A percentile compares a stretch with the other conserved stretches of the same genome.
These are phyloP conservation scores for Eospalax fontanierii DNA, from an alignment of 2,797 vertebrate genomes.

Conservation along the genomic window DNA sequence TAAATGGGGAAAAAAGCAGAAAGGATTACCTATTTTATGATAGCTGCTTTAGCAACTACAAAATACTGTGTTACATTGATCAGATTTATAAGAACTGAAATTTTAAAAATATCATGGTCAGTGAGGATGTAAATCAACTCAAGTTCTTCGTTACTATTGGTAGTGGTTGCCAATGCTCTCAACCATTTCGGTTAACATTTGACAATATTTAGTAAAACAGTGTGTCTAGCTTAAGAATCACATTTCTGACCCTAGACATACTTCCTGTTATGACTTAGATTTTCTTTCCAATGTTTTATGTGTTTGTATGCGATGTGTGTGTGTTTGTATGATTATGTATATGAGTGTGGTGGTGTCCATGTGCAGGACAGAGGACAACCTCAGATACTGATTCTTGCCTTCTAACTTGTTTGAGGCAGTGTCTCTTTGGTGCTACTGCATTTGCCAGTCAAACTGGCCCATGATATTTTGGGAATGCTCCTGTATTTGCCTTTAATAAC, in stretches of 20 bases:
- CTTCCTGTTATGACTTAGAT: neutral
- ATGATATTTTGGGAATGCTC: neutral
- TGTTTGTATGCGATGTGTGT: neutral
- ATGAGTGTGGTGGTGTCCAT: neutral
- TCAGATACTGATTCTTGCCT: neutral
- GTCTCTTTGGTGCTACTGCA: neutral
- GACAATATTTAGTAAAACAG: constrained; percentile 41
- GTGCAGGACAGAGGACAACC: neutral
- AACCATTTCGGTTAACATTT: constrained; percentile 12
- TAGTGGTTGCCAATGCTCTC: neutral
- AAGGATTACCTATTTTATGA: neutral
- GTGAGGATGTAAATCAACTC: constrained; percentile 1
- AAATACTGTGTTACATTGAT: constrained; percentile 7
- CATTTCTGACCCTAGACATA: neutral
- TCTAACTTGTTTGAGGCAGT: neutral
- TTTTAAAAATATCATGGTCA: neutral
- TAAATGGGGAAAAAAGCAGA: constrained; percentile 8
- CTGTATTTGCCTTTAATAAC: neutral
- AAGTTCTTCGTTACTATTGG: constrained; percentile 7
- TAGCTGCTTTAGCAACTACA: neutral
- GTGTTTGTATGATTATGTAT: neutral
- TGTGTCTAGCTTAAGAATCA: neutral
- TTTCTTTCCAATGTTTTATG: neutral
- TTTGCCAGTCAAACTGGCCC: neutral
- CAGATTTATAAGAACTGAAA: constrained; percentile 30